Conservation (phyloP, 2,113 vertebrate species). For the Xyliphius kryptos region DNA sequence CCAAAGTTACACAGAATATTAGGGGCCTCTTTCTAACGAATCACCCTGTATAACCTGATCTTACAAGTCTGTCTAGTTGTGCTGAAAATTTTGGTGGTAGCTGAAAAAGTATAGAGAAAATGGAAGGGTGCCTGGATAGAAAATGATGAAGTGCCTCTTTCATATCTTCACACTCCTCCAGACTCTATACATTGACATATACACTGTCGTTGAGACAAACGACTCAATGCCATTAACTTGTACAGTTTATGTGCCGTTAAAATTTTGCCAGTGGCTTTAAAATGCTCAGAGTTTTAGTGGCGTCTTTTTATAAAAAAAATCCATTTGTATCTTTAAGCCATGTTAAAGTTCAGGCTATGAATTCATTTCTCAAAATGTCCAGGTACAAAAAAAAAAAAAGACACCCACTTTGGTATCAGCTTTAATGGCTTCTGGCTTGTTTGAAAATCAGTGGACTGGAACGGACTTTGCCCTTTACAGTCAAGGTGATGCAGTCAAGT, state of each 20-base stretch:
- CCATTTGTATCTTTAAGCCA: slow-evolving; percentile 53
- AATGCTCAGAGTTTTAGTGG: slow-evolving; percentile 36
- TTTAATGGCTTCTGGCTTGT: slow-evolving; percentile 66
- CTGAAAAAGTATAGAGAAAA: slow-evolving; percentile 36
- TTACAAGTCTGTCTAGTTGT: slow-evolving; percentile 33
- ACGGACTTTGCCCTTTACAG: slow-evolving; percentile 45
- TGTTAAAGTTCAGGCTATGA: slow-evolving; percentile 40
- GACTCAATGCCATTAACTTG: too few species aligned
- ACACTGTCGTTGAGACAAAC: too few species aligned
- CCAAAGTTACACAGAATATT: slow-evolving; percentile 43
- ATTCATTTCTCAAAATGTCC: slow-evolving; percentile 24
- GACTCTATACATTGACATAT: slow-evolving; percentile 45
- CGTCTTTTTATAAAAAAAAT: slow-evolving; percentile 50
- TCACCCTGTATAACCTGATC: slow-evolving; percentile 38
- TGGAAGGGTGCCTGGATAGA: slow-evolving; percentile 38
- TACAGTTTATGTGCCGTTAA: too few species aligned
- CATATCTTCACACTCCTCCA: slow-evolving; percentile 42
- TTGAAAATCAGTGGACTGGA: slow-evolving; percentile 45
- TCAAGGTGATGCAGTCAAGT: slow-evolving; percentile 43
- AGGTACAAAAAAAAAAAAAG: slow-evolving; percentile 10
- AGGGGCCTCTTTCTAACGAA: too few species aligned
- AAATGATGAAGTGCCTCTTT: slow-evolving; percentile 60
- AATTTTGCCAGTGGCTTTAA: too few species aligned
- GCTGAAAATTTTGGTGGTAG: slow-evolving; percentile 45
- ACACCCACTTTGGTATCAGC: slow-evolving; percentile 61